Conservation (phyloP, 2,888 invertebrate species). For the Metellina segmentata region DNA sequence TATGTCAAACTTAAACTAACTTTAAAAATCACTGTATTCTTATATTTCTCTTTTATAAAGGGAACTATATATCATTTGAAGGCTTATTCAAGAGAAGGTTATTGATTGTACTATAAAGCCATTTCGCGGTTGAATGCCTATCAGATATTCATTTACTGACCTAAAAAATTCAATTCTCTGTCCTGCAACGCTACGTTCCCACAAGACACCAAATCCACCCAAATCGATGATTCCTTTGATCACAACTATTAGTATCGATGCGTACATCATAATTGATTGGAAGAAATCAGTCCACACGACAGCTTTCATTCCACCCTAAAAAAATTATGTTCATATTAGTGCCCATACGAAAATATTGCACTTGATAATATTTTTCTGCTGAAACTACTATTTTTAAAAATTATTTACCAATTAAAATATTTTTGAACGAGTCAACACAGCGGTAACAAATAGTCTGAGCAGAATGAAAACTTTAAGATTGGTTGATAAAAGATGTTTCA, state of each 20-base stretch:
- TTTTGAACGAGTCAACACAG: no score
- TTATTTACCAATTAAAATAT: no score
- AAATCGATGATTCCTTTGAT: conserved; percentile 79
- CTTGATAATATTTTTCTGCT: no score
- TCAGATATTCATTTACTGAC: conserved; percentile 30
- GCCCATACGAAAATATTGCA: no score
- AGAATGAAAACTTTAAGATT: no score
- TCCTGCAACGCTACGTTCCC: conserved; percentile 77
- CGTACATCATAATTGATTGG: conserved; percentile 80
- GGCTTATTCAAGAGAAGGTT: not conserved
- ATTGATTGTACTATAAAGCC: not conserved
- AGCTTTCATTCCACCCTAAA: conserved; percentile 81
- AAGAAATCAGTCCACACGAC: conserved; percentile 82
- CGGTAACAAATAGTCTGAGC: no score
- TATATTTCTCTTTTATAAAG: no score
- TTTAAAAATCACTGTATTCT: no score
- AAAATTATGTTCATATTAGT: not conserved
- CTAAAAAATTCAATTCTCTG: conserved; percentile 78
- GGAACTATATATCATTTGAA: not conserved
- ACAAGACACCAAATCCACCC: conserved; percentile 79
- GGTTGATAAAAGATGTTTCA: no score
- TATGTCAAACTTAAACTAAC: no score
- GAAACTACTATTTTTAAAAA: no score
- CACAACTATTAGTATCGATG: conserved; percentile 80
- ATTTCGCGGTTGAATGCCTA: not conserved